phyloP scores from a whole-genome alignment of 2,797 vertebrate species.

The Anolis apletophallus region DNA sequence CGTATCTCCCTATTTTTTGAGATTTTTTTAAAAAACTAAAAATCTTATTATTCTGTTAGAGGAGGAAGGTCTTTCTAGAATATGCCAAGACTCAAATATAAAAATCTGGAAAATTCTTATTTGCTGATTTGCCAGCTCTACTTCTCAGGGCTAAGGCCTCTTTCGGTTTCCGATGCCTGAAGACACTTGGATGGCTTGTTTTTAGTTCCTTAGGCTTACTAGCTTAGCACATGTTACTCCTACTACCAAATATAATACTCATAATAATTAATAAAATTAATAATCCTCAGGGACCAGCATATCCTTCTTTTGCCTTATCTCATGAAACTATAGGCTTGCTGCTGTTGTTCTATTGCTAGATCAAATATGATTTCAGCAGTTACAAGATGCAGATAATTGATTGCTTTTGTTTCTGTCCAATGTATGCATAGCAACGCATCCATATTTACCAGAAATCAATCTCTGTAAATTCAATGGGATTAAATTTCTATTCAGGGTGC shows the following conservation, averaged over 20 bases:
- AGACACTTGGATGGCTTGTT: constrained; percentile 48
- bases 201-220: constrained; percentile 61
- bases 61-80: constrained; percentile 68
- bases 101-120: constrained; percentile 54
- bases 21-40: constrained; percentile 11
- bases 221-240: constrained; percentile 4
- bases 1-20: constrained; percentile 31
- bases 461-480: neutral
- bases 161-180: constrained; percentile 57
- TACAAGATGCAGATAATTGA: constrained; percentile 36
- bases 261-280: constrained; percentile 54
- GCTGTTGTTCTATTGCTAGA: constrained; percentile 56
- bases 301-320: constrained; percentile 83
- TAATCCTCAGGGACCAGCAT: constrained; percentile 84
- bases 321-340: constrained; percentile 50
- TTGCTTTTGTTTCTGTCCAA: constrained; percentile 32
- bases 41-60: constrained; percentile 64
- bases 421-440: neutral
- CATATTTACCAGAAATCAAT: neutral
- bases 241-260: neutral
- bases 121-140: constrained; percentile 61
- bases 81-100: constrained; percentile 70
- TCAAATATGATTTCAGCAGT: constrained; percentile 38
- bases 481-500: neutral
- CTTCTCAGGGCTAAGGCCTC: constrained; percentile 73